Evolutionary conservation across 2,888 invertebrate genomes (phyloP), one percentile per base, ranked within the genome.

Genomic region (Punctoribates punctum): DNA sequence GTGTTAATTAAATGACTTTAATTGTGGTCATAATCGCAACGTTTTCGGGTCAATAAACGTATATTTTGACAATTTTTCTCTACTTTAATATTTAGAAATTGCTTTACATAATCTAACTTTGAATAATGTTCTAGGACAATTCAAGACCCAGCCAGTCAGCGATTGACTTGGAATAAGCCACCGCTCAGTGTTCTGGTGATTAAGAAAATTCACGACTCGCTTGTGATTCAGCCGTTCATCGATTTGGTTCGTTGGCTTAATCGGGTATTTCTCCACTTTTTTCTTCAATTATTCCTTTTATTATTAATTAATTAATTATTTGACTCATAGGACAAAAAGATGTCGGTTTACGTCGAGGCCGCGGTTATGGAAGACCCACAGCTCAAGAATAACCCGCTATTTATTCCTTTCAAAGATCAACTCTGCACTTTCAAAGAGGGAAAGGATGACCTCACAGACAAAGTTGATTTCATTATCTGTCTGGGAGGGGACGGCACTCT

Each of bases 401-500:
- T 94, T 85, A 85, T 88, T 73, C 86, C 87, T 4, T 88, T 96
- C 76, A 89, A 91, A 80, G 93, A 94, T 81, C 90, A 91, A 82
- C 87, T 96, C 80, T 92, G 93, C 88, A 93, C 93, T 4, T 88
- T 86, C 83, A 88, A 90, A 78, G 94, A 96, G 81, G 93, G 83
- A 82, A 77, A 78, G 74, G 96, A 96, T 84, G 94, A 96, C 85
- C 88, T 97, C 77, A 95, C 95, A 17, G 95, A 96, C 85, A 93
- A 94, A 84, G 95, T 97, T 80, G 97, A 97, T 86, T 96, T 97
- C 83, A 96, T 97, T 81, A 91, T 97, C 77, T 96, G 96, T 83
- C 87, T 97, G 67, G 97, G 97, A 0, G 97, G 97, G 15, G 97
- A 97, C 84, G 97, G 97, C n/a, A 97, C 97, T 0, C 86, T 97